These are phyloP conservation scores for Cecidostiba fungosa DNA, from an alignment of 2,888 invertebrate genomes.

Conservation along the genomic window DNA sequence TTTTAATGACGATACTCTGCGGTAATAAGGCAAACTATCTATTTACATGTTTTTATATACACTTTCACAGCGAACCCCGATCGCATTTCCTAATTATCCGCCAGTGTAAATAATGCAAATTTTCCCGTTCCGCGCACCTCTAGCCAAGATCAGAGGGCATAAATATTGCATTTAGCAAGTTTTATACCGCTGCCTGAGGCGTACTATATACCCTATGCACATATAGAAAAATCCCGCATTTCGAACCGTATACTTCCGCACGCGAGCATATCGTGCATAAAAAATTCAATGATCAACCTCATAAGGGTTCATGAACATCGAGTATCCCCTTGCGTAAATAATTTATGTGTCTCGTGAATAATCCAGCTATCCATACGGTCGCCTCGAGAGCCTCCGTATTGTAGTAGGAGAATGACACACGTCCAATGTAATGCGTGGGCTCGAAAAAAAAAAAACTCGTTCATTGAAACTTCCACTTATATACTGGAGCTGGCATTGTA, in stretches of 20 bases:
- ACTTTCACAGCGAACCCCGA: background rate
- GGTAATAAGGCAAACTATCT: no score
- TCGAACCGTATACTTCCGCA: background rate
- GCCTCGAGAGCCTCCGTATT: background rate
- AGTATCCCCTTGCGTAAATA: slow-evolving; percentile 38
- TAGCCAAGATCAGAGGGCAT: background rate
- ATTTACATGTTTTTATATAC: background rate
- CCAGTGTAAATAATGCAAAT: background rate
- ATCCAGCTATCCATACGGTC: background rate
- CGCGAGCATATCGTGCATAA: slow-evolving; percentile 35
- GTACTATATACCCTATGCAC: background rate
- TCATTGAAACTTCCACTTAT: background rate
- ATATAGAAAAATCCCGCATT: slow-evolving; percentile 21
- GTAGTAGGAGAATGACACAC: background rate
- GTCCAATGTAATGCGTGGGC: background rate
- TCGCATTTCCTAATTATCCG: background rate
- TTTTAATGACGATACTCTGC: background rate
- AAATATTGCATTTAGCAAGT: background rate
- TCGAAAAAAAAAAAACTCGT: background rate
- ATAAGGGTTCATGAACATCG: slow-evolving; percentile 37
- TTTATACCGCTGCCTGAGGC: background rate
- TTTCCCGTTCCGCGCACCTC: background rate
- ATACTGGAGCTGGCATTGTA: no score
- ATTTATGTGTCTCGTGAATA: slow-evolving; percentile 8
- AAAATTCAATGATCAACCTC: slow-evolving; percentile 60